phyloP scores from a whole-genome alignment of 2,888 invertebrate species.

The Zaprionus bogoriensis region DNA sequence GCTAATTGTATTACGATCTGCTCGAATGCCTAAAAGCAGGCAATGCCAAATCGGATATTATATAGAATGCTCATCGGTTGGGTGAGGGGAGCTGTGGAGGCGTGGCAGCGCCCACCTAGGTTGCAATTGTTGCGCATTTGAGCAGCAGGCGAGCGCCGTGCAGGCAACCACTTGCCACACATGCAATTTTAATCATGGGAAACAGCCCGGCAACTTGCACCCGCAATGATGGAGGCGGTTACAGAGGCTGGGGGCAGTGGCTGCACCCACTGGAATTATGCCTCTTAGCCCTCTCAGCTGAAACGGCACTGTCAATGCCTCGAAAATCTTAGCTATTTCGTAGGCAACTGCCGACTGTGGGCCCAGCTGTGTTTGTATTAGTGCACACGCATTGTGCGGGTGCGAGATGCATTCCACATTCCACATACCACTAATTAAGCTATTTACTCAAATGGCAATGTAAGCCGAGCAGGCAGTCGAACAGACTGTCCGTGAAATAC shows the following conservation, averaged over 20 bases:
- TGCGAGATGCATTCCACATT: neutral
- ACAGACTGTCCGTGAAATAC: neutral
- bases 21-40: conserved; percentile 70
- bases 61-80: conserved; percentile 18
- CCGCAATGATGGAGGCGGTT: conserved; percentile 31
- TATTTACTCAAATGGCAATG: conserved; percentile 6
- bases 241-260: conserved; percentile 17
- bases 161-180: conserved; percentile 38
- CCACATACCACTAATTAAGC: conserved; percentile 2
- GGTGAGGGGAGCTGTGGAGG: neutral
- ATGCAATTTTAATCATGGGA: conserved; percentile 61
- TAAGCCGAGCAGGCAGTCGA: neutral
- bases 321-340: conserved; percentile 9
- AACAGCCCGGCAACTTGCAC: conserved; percentile 24
- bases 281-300: conserved; percentile 22
- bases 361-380: conserved; percentile 1
- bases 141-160: neutral
- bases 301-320: neutral
- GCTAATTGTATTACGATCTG: conserved; percentile 77
- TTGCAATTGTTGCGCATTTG: conserved; percentile 50
- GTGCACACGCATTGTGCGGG: neutral
- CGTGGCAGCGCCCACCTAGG: neutral
- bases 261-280: conserved; percentile 41
- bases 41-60: conserved; percentile 58
- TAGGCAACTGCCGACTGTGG: conserved; percentile 3